Evolutionary conservation across 2,797 vertebrate species (phyloP), one percentile per base, ranked within the genome.

Genomic region (Spondyliosoma cantharus): DNA sequence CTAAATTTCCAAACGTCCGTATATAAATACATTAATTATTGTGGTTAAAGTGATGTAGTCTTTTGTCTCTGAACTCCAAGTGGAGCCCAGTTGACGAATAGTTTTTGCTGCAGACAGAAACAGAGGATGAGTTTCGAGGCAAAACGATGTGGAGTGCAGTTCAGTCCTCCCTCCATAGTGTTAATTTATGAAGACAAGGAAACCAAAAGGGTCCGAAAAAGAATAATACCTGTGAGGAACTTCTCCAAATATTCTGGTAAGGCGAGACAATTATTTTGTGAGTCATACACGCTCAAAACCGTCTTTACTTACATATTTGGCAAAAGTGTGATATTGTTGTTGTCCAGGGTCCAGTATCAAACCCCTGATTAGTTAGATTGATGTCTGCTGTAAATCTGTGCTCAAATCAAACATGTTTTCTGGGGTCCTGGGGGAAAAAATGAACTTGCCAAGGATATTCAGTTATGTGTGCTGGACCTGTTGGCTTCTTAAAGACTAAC

Each of bases 191-290:
- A 94, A 84, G 89, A 94, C 2, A 86, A 81, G 12, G 80, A 82
- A 27, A 90, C 88, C 52, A 90, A 92, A 1, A 96, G 95, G 81
- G 83, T 88, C 57, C 95, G 97, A 14, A 96, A 95, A 88, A 96
- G 97, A 82, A 89, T 96, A 25, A 99, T 99, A 91, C 98, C 98
- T 0, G 80, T 98, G 67, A 91, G 97, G 53, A 95, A 95, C 61
- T 98, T 99, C 89, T 97, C 96, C 0, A 94, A 81, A 84, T 95
- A 93, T 80, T 99, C 97, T 86, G 97, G 98, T 98, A 91, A 11
- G 86, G 0, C 5, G 27, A 32, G 1, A 32, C 1, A 16, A 0
- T 19, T 12, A 54, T 59, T 46, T 7, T 19, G 3, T 2, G 3
- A 13, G 2, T 53, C 22, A 16, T 3, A n/a, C 12, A 16, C 45